Evolutionary conservation across 2,113 vertebrate species (phyloP).

Genomic region (Catagonus wagneri): DNA sequence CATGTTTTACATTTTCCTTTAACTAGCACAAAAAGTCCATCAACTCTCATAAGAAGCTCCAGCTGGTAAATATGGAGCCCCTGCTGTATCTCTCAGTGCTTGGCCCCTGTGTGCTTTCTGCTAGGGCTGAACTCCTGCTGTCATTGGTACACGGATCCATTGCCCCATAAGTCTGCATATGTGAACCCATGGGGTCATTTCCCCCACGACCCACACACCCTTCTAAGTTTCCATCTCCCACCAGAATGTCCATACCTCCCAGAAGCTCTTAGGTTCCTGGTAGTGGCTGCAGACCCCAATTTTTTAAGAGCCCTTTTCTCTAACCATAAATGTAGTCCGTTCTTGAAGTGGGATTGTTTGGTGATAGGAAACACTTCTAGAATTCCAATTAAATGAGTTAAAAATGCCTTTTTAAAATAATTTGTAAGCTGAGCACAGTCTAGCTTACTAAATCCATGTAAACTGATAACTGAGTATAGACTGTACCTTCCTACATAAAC

Average conservation of each 20-base stretch:
- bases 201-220: rapidly evolving
- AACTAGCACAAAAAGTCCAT: not conserved
- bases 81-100: not conserved
- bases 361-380: not conserved
- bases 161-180: not conserved
- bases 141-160: not conserved
- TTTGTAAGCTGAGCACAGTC: not conserved
- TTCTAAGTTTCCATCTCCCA: not conserved
- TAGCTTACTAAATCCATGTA: not conserved
- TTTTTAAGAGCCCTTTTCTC: not conserved
- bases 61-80: not conserved
- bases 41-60: not conserved
- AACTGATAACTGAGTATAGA: not conserved
- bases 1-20: not conserved
- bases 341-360: not conserved
- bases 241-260: not conserved
- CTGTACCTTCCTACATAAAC: not conserved
- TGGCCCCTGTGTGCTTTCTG: not conserved
- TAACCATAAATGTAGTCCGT: not conserved
- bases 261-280: not conserved
- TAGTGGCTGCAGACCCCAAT: not conserved
- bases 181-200: not conserved
- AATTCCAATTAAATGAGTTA: not conserved
- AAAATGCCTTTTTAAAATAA: not conserved
- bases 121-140: not conserved